Percentiles rank a stretch among this genome's conserved stretches.
Evolutionary conservation across 1,140 invertebrate genomes (phyloP).

Genomic region (Leptinotarsa lineolata): DNA sequence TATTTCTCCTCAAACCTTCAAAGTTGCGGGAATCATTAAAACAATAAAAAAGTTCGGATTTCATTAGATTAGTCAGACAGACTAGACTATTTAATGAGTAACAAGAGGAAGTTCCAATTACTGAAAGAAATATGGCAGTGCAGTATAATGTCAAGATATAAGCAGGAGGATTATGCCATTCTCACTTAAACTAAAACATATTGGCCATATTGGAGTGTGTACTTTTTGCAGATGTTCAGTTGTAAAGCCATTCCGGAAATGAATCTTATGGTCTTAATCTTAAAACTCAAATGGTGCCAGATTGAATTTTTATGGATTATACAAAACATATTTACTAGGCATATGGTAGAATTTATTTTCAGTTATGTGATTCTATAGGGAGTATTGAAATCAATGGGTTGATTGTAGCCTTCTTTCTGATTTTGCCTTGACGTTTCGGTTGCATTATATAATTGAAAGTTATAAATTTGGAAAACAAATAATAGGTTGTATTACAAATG

Average conservation of each 20-base stretch:
- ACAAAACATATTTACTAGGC: neutral
- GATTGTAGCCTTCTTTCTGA: no score
- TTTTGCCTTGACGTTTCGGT: no score
- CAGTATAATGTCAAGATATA: constrained; percentile 11
- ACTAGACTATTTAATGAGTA: neutral
- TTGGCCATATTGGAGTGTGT: constrained; percentile 7
- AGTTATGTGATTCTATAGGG: no score
- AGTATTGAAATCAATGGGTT: no score
- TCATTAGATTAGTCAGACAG: no score
- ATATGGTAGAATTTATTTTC: no score
- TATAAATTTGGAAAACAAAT: no score
- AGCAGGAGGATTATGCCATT: constrained; percentile 12
- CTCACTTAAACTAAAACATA: constrained; percentile 14
- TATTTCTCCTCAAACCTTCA: no score
- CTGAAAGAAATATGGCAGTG: constrained; percentile 4
- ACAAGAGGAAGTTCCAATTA: constrained; percentile 18
- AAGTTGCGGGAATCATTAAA: no score
- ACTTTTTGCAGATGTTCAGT: constrained; percentile 21
- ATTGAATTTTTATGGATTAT: neutral
- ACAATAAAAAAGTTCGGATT: no score
- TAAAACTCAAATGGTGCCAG: constrained; percentile 13
- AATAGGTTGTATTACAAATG: no score
- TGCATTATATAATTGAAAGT: no score
- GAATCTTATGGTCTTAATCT: constrained; percentile 17
- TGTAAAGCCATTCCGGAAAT: constrained; percentile 9